These are phyloP conservation scores for Nemotelus pantherinus DNA, from an alignment of 2,888 invertebrate genomes.

Conservation along the genomic window DNA sequence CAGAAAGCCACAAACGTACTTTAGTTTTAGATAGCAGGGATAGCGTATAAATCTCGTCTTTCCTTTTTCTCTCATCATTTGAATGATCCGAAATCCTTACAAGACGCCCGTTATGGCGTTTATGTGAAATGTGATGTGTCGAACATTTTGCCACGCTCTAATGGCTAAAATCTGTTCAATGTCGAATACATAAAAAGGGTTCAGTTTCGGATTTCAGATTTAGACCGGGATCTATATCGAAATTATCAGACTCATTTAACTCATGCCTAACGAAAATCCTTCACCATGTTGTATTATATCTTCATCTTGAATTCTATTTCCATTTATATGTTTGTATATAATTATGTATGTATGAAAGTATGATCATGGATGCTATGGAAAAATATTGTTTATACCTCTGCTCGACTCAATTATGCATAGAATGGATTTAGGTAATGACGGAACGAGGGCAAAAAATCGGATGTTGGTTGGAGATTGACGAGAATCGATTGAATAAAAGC, in stretches of 20 bases:
- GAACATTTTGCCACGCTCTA: slow-evolving; percentile 21
- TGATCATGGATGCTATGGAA: too few relatives aligned
- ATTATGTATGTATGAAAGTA: too few relatives aligned
- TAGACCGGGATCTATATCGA: slow-evolving; percentile 4
- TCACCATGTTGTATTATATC: too few relatives aligned
- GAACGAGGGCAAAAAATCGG: too few relatives aligned
- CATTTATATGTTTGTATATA: too few relatives aligned
- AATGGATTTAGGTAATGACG: too few relatives aligned
- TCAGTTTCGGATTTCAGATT: slow-evolving; percentile 1
- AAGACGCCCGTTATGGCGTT: slow-evolving; percentile 21
- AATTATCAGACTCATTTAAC: slow-evolving; percentile 26
- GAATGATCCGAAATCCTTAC: slow-evolving; percentile 22
- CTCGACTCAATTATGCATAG: too few relatives aligned
- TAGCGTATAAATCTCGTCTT: slow-evolving; percentile 26
- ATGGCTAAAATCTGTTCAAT: slow-evolving; percentile 39
- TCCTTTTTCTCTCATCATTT: slow-evolving; percentile 24
- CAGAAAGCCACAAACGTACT: slow-evolving; percentile 38
- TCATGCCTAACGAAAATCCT: not conserved
- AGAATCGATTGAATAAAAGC: too few relatives aligned
- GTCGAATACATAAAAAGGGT: slow-evolving; percentile 39
- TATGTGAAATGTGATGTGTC: slow-evolving; percentile 29
- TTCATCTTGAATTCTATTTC: too few relatives aligned
- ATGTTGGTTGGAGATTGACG: too few relatives aligned
- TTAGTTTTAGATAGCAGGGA: slow-evolving; percentile 12
- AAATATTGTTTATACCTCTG: too few relatives aligned